These are phyloP conservation scores for Arrhopalites spinosus DNA, from an alignment of 2,888 invertebrate genomes.

Conservation along the genomic window DNA sequence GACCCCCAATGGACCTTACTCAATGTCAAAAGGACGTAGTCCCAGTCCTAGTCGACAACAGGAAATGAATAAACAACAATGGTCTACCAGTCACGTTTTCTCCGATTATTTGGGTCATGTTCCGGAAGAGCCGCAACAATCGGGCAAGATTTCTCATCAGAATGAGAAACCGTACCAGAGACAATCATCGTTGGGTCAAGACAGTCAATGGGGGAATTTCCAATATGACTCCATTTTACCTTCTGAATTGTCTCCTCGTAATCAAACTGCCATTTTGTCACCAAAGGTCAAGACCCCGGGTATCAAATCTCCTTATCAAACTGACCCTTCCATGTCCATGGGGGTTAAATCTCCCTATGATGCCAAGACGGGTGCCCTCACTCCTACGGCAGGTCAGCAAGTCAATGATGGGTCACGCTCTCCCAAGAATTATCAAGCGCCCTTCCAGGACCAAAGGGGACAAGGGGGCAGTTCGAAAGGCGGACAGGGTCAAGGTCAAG, in stretches of 20 bases:
- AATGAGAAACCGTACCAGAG: constrained; percentile 19
- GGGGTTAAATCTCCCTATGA: neutral
- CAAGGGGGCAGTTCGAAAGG: neutral
- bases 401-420: neutral
- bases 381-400: neutral
- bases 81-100: neutral
- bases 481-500: too few relatives aligned
- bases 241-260: neutral
- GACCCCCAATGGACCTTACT: neutral
- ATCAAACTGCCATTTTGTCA: constrained; percentile 11
- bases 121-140: neutral
- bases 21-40: neutral
- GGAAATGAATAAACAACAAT: neutral
- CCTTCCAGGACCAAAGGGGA: neutral
- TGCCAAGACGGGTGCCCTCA: neutral
- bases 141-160: too few relatives aligned
- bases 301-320: neutral
- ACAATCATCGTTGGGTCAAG: neutral
- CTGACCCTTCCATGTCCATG: neutral
- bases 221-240: constrained; percentile 10
- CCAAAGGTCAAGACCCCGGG: neutral
- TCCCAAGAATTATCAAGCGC: neutral
- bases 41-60: neutral
- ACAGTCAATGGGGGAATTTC: constrained; percentile 2
- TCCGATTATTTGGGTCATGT: neutral